phyloP scores from a whole-genome alignment of 2,113 vertebrate genomes.

The Dicentrarchus labrax region DNA sequence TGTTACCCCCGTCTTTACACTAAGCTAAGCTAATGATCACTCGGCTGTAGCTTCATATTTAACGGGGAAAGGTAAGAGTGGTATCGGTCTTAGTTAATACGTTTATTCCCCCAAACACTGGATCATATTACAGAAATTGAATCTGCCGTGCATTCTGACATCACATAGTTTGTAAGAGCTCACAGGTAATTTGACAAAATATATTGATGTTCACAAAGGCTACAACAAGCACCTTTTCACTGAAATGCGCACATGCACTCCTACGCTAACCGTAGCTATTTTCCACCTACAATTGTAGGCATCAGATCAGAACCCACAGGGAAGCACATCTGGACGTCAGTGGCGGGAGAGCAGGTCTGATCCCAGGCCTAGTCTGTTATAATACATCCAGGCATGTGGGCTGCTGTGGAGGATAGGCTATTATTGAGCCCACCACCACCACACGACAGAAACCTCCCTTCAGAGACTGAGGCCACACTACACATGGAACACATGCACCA shows the following conservation, averaged over 20 bases:
- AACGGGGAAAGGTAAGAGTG: not conserved
- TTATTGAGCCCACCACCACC: conserved; percentile 33
- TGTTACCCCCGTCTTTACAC: not conserved
- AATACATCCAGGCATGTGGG: conserved; percentile 44
- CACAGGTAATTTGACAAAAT: not conserved
- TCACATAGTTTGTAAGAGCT: not conserved
- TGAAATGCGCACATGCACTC: conserved; percentile 2
- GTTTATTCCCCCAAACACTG: not conserved
- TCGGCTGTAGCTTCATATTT: not conserved
- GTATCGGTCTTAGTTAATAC: not conserved
- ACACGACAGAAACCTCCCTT: conserved; percentile 43
- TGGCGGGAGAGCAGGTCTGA: conserved; percentile 31
- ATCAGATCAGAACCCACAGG: conserved; percentile 30
- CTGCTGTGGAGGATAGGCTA: conserved; percentile 36
- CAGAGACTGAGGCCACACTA: conserved; percentile 8
- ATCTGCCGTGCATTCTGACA: not conserved
- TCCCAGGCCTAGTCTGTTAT: conserved; percentile 40
- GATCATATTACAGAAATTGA: not conserved
- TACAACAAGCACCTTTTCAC: not conserved
- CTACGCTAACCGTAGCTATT: not conserved
- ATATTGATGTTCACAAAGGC: not conserved
- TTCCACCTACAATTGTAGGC: conserved; percentile 19
- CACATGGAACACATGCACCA: conserved; percentile 12
- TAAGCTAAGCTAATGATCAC: not conserved
- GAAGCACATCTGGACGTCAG: conserved; percentile 67